Evolutionary conservation across 2,888 invertebrate genomes (phyloP).

Genomic region (Drosophila leonis): DNA sequence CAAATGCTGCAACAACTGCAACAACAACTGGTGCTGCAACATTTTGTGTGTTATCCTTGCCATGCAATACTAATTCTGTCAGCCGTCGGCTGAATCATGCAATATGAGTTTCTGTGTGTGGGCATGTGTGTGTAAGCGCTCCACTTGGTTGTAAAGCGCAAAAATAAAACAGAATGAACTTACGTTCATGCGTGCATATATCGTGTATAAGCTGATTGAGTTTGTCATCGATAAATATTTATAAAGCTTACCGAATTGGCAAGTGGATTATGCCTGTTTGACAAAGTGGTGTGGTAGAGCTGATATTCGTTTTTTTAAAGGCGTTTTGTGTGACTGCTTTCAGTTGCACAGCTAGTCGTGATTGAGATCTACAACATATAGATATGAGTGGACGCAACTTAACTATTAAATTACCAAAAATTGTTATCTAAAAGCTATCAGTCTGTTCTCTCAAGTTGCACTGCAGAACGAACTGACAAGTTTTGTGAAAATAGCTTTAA

Average conservation of each 20-base stretch:
- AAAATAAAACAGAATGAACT: constrained; percentile 8
- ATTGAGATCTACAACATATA: background rate
- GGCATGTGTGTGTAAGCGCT: background rate
- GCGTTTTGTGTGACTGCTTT: background rate
- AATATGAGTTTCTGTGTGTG: constrained; percentile 14
- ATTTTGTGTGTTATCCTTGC: constrained; percentile 51
- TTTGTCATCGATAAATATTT: background rate
- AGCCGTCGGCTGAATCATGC: constrained; percentile 59
- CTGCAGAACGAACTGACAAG: background rate
- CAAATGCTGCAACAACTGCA: constrained; percentile 39
- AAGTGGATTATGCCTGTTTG: background rate
- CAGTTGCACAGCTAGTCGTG: background rate
- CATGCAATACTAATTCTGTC: constrained; percentile 43
- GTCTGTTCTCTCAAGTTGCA: background rate
- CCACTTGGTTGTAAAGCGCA: constrained; percentile 8
- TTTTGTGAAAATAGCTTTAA: background rate
- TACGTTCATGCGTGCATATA: constrained; percentile 29
- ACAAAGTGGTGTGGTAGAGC: background rate
- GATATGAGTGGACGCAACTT: background rate
- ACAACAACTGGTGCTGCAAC: constrained; percentile 20
- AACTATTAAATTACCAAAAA: background rate
- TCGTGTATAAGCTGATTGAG: background rate
- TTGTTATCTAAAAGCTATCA: background rate
- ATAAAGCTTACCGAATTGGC: background rate
- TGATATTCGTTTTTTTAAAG: background rate